Evolutionary conservation across 2,888 invertebrate species (phyloP), one percentile per base, ranked within the genome.

Genomic region (Tetheella fluctuosa): DNA sequence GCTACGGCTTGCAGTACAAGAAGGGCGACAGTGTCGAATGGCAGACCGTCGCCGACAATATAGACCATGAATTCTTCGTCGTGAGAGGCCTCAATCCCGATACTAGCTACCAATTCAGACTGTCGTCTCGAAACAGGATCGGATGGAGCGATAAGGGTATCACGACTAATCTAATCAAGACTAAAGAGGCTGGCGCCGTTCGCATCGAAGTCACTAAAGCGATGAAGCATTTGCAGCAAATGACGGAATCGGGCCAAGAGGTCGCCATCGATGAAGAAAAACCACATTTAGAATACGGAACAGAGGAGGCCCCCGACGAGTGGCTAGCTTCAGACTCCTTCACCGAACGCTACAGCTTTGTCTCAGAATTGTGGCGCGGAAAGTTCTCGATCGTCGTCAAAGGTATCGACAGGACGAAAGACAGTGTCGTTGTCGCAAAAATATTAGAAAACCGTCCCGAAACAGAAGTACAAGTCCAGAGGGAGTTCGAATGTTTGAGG

Each of bases 111-210:
- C 96, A 97, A 73, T 98, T 99, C 93, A 94, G 99, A 62, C 93
- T 99, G 34, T 95, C 97, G 0, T 97, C 98, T 0, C 94, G 96
- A 69, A 99, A 99, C 90, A 95, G 96, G 59, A 97, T 99, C 80
- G 99, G 99, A 0, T 98, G 98, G 97, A 98, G 99, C 87, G 97
- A 97, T 59, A 96, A 96, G 81, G 98, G 98, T 55, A 96, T 97
- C 66, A 96, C 97, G 0, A 96, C 97, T 1, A 94, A 95, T 64
- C 93, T 96, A 0, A 91, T 96, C 23, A 95, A 95, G 76, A 98
- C 98, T 0, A 94, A 94, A 69, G 93, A 93, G 52, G 77, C 92
- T 25, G 96, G 96, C 54, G 93, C 95, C 2, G 94, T 95, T 0
- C 97, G 97, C 83, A 94, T 98, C 39, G 95, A 96, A 80, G 93